These are phyloP conservation scores for Chanos chanos DNA, from an alignment of 2,797 vertebrate genomes.

Conservation along the genomic window DNA sequence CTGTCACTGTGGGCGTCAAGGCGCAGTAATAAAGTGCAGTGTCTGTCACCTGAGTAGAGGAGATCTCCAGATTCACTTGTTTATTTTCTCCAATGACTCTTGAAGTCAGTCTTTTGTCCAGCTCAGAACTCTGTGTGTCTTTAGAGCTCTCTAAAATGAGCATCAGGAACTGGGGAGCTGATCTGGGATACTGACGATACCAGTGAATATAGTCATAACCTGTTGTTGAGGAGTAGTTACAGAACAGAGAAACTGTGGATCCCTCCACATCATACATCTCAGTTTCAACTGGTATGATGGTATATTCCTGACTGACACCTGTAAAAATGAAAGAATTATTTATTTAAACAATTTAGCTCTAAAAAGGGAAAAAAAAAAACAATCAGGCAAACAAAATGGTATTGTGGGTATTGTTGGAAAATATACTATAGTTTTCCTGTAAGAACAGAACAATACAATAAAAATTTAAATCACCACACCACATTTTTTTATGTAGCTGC, in stretches of 20 bases:
- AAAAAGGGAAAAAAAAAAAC: too few species aligned
- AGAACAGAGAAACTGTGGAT: not conserved
- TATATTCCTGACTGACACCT: not conserved
- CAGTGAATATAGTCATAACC: not conserved
- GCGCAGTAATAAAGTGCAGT: conserved; percentile 39
- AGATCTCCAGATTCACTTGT: not conserved
- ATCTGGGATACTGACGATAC: conserved; percentile 1
- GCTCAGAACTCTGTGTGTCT: not conserved
- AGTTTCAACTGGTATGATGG: not conserved
- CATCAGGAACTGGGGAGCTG: not conserved
- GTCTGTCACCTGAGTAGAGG: conserved; percentile 2
- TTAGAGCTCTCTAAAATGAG: not conserved
- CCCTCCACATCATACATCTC: not conserved
- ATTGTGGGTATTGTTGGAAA: too few species aligned
- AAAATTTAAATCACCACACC: too few species aligned
- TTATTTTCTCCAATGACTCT: not conserved
- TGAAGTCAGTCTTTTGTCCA: not conserved
- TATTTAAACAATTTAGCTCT: too few species aligned
- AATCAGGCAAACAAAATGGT: too few species aligned
- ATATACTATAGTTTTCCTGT: too few species aligned
- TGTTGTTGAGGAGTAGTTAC: not conserved
- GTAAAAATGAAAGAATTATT: not conserved
- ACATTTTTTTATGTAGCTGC: too few species aligned
- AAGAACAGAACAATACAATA: too few species aligned
- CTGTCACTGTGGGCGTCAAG: conserved; percentile 28